Evolutionary conservation across 2,888 invertebrate genomes (phyloP).

Genomic region (Fabriciana adippe): DNA sequence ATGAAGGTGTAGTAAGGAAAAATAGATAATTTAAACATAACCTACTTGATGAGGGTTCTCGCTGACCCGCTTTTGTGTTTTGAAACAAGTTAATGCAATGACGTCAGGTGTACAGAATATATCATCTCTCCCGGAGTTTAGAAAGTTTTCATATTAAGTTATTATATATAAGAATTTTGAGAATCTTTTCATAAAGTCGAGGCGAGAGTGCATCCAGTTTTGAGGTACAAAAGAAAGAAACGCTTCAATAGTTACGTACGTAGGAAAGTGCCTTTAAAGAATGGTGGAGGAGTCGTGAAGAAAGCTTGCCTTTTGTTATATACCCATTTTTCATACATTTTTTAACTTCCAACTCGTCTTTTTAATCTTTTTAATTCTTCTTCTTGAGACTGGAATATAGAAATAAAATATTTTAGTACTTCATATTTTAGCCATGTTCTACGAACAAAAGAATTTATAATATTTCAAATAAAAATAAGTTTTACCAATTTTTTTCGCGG

Average conservation of each 20-base stretch:
- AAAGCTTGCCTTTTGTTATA: conserved; percentile 3
- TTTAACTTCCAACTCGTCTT: conserved; percentile 2
- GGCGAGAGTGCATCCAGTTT: conserved; percentile 3
- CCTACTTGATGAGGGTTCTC: conserved; percentile 14
- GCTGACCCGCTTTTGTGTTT: conserved; percentile 11
- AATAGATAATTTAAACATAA: neutral
- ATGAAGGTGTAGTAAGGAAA: neutral
- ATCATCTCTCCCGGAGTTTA: neutral
- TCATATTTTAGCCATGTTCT: neutral
- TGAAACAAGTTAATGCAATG: neutral
- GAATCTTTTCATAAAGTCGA: neutral
- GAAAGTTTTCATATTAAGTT: neutral
- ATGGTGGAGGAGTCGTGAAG: conserved; percentile 6
- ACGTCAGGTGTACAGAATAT: conserved; percentile 3
- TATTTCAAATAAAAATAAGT: no score
- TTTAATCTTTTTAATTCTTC: neutral
- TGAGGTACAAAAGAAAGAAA: conserved; percentile 17
- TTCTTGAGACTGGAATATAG: neutral
- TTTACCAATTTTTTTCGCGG: no score
- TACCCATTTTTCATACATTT: conserved; percentile 5
- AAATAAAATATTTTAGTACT: neutral
- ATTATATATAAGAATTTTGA: neutral
- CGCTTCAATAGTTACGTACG: conserved; percentile 16
- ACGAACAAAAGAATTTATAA: no score
- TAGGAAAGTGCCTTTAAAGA: conserved; percentile 16